phyloP scores from a whole-genome alignment of 2,113 vertebrate genomes.

The Pseudolaguvia tuberculata region DNA sequence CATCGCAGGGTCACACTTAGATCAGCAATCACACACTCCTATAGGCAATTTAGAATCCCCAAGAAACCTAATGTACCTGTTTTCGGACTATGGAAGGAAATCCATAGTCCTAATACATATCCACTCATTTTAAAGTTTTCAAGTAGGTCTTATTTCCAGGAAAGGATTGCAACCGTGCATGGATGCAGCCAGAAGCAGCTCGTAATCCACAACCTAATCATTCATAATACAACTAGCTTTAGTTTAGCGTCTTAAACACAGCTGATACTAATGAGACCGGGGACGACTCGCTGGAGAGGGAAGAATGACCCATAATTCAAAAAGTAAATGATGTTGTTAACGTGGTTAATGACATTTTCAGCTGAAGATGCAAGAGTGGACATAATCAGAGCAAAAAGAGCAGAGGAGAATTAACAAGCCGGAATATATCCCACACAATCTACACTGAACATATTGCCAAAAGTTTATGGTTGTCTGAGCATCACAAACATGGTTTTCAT shows the following conservation, averaged over 20 bases:
- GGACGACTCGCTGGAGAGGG: slow-evolving; percentile 4
- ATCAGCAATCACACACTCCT: too few species aligned
- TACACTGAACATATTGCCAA: too few species aligned
- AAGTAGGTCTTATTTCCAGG: neutral
- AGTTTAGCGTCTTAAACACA: neutral
- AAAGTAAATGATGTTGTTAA: slow-evolving; percentile 19
- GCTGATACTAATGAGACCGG: neutral
- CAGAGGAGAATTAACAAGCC: neutral
- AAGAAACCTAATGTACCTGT: too few species aligned
- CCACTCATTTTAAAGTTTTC: too few species aligned
- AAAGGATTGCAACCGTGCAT: neutral
- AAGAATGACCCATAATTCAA: slow-evolving; percentile 20
- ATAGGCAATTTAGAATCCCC: too few species aligned
- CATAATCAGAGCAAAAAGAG: neutral
- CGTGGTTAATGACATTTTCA: slow-evolving; percentile 9
- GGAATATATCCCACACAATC: too few species aligned
- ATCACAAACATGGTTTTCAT: too few species aligned
- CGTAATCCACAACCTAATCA: neutral
- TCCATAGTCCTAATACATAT: too few species aligned
- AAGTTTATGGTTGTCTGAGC: too few species aligned
- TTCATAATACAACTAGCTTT: neutral
- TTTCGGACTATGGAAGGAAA: too few species aligned
- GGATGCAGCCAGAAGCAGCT: neutral
- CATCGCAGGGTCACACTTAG: too few species aligned
- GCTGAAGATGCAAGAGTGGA: neutral